Percentiles rank a stretch among this genome's conserved stretches.
Evolutionary conservation across 2,797 vertebrate species (phyloP).

Genomic region (Poecilia velifera): DNA sequence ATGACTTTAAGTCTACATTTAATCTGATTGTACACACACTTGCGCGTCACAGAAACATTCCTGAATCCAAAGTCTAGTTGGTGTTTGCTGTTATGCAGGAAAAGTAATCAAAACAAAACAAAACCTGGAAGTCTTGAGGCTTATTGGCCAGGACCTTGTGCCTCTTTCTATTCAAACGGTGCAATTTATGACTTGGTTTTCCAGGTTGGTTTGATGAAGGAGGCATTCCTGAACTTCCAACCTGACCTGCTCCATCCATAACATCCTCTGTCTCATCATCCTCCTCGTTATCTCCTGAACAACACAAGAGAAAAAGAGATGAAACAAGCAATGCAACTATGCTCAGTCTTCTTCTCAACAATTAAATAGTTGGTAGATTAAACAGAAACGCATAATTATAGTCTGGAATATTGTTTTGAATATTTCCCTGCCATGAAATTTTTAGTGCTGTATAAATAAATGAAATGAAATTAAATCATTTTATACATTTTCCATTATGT

Average conservation of each 20-base stretch:
- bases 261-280: conserved; percentile 78
- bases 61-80: conserved; percentile 6
- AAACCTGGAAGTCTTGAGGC: conserved; percentile 95
- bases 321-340: not conserved
- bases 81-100: conserved; percentile 24
- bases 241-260: conserved; percentile 48
- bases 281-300: conserved; percentile 64
- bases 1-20: not conserved
- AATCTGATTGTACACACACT: conserved; percentile 13
- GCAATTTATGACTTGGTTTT: conserved; percentile 76
- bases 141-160: conserved; percentile 88
- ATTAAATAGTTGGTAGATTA: not conserved
- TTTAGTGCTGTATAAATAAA: not conserved
- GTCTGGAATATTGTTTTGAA: not conserved
- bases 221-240: conserved; percentile 49
- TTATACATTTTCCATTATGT: not conserved
- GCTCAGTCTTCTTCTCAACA: not conserved
- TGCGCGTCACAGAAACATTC: conserved; percentile 16
- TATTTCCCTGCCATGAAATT: not conserved
- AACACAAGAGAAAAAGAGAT: not conserved
- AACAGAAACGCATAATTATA: not conserved
- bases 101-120: conserved; percentile 48
- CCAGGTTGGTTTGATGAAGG: conserved; percentile 69
- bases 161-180: conserved; percentile 81
- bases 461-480: not conserved